Percentiles rank a stretch among this genome's conserved stretches.
phyloP scores from a whole-genome alignment of 2,888 invertebrate species.

The Capitulum mitella region DNA sequence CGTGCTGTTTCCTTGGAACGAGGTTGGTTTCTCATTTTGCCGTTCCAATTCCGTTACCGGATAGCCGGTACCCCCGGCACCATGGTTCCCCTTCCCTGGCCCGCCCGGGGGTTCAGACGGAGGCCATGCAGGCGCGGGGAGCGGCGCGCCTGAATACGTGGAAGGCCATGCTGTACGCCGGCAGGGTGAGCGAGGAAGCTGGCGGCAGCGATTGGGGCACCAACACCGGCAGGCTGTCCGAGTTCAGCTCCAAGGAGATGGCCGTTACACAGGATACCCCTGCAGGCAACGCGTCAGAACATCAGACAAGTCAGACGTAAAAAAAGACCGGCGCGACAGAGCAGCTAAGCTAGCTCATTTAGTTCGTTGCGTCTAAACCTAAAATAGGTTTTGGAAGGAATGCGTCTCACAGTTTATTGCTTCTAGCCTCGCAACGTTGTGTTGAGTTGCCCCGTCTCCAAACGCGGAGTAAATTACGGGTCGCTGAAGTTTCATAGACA shows the following conservation, averaged over 20 bases:
- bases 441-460: too few species aligned
- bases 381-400: too few species aligned
- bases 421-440: too few species aligned
- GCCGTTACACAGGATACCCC: slow-evolving; percentile 49
- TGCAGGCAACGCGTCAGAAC: too few species aligned
- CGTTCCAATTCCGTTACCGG: background rate
- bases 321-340: too few species aligned
- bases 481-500: too few species aligned
- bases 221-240: slow-evolving; percentile 34
- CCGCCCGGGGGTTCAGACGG: background rate
- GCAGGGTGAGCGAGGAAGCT: slow-evolving; percentile 53
- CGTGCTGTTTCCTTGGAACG: background rate
- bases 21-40: background rate
- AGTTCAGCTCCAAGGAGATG: slow-evolving; percentile 48
- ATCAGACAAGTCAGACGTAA: too few species aligned
- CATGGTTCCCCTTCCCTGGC: too few species aligned
- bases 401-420: too few species aligned
- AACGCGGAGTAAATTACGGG: too few species aligned
- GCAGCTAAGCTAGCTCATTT: too few species aligned
- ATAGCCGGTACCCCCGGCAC: background rate
- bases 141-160: slow-evolving; percentile 63
- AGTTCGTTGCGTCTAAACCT: too few species aligned
- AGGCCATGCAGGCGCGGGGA: slow-evolving; percentile 53
- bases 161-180: slow-evolving; percentile 58
- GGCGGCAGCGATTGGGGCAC: slow-evolving; percentile 42